A percentile compares a stretch with the other conserved stretches of the same genome.
Conservation (phyloP, 2,797 vertebrate species). For the Iguana delicatissima region DNA sequence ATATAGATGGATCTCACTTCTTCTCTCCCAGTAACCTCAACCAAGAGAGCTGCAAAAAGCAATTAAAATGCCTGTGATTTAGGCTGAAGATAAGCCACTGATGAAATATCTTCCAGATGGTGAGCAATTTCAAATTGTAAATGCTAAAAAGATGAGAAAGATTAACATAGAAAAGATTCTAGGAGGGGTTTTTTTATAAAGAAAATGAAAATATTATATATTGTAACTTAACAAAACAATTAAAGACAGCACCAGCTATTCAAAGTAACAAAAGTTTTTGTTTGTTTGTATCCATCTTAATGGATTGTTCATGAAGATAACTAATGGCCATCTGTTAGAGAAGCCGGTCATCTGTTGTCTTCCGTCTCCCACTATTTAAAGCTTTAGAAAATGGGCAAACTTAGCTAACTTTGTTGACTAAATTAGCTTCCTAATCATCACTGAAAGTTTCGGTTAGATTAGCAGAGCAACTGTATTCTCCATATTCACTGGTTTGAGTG, state of each 20-base stretch:
- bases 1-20: neutral
- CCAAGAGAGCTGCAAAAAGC: accelerated
- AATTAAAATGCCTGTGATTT: neutral
- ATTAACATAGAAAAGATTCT: slow-evolving; percentile 44
- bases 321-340: slow-evolving; percentile 24
- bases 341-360: slow-evolving; percentile 29
- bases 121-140: slow-evolving; percentile 45
- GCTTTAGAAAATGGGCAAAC: slow-evolving; percentile 4
- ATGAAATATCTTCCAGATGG: slow-evolving; percentile 14
- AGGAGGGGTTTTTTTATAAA: neutral
- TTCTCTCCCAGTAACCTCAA: neutral
- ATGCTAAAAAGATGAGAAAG: slow-evolving; percentile 23
- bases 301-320: slow-evolving; percentile 13
- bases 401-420: slow-evolving; percentile 11
- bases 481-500: neutral
- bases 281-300: neutral
- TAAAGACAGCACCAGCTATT: slow-evolving; percentile 14
- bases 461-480: neutral
- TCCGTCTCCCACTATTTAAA: neutral
- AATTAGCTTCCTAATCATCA: slow-evolving; percentile 3
- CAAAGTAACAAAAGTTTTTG: slow-evolving; percentile 12
- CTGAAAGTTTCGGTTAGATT: neutral
- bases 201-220: neutral
- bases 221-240: neutral
- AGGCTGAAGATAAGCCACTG: slow-evolving; percentile 1